Conservation (phyloP, 2,113 vertebrate species). For the Colius striatus region DNA sequence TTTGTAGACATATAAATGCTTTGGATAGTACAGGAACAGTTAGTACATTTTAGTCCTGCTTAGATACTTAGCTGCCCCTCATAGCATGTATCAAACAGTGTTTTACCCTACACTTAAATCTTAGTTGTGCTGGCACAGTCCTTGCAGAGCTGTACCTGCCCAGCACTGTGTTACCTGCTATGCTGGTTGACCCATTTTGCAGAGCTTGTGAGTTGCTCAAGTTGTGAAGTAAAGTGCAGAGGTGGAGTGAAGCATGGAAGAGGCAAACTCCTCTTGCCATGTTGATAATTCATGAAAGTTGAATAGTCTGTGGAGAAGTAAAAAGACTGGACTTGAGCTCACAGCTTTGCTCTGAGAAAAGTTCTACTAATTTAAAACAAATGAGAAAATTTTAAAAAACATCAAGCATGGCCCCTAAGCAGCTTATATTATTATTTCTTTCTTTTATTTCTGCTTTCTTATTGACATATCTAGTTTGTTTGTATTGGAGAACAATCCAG, state of each 20-base stretch:
- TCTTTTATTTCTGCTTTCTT: background rate
- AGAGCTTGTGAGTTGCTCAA: background rate
- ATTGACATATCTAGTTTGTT: background rate
- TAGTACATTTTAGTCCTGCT: fast-evolving
- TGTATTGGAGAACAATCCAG: background rate
- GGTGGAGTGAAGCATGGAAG: background rate
- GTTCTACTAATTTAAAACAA: background rate
- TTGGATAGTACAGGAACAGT: background rate
- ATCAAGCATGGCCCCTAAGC: background rate
- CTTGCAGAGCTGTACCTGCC: background rate
- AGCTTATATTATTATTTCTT: background rate
- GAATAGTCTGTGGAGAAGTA: background rate
- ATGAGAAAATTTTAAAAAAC: background rate
- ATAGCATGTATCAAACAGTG: background rate
- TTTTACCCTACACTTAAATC: background rate
- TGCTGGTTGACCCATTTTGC: background rate
- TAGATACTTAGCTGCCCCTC: background rate
- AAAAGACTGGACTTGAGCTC: background rate
- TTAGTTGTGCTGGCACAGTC: fast-evolving
- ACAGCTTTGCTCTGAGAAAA: background rate
- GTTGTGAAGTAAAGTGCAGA: background rate
- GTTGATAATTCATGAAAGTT: background rate
- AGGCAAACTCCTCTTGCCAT: background rate
- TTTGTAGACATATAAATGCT: background rate
- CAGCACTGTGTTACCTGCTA: background rate